A percentile compares a stretch with the other conserved stretches of the same genome.
Conservation (phyloP, 1,140 invertebrate genomes). For the Leptinotarsa defecta region DNA sequence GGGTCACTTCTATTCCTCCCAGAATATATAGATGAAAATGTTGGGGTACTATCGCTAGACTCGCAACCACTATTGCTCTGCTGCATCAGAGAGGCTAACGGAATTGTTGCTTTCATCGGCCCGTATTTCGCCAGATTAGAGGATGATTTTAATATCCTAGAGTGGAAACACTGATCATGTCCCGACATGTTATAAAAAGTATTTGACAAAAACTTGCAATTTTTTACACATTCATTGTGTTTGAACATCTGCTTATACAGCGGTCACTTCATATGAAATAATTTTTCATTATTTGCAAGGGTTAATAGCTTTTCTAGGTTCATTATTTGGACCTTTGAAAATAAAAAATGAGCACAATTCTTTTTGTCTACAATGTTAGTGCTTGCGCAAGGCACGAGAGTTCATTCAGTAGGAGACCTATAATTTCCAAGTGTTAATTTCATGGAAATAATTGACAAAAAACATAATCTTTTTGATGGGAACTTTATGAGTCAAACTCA, state of each 20-base stretch:
- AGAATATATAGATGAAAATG: slow-evolving; percentile 65
- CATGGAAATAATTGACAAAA: background rate
- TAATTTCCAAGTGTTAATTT: background rate
- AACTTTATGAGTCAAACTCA: slow-evolving; percentile 27
- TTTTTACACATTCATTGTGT: slow-evolving; percentile 22
- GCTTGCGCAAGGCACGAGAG: slow-evolving; percentile 29
- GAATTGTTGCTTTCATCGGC: slow-evolving; percentile 74
- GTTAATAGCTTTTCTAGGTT: slow-evolving; percentile 23
- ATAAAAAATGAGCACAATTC: background rate
- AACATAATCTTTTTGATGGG: background rate
- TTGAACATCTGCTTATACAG: slow-evolving; percentile 1
- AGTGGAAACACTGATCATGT: background rate
- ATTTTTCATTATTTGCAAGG: slow-evolving; percentile 3
- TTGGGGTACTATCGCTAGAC: slow-evolving; percentile 66
- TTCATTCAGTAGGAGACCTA: slow-evolving; percentile 23
- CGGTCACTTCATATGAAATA: background rate
- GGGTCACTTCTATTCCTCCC: slow-evolving; percentile 68
- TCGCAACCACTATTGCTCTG: slow-evolving; percentile 63
- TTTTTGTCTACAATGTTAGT: slow-evolving; percentile 19
- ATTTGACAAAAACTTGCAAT: slow-evolving; percentile 12
- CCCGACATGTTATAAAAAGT: slow-evolving; percentile 43
- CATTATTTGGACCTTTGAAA: background rate
- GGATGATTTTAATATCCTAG: slow-evolving; percentile 69
- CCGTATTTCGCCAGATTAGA: slow-evolving; percentile 71
- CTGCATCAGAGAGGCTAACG: slow-evolving; percentile 71